Conservation (phyloP, 2,113 vertebrate genomes). For the Emydura subglobosa region DNA sequence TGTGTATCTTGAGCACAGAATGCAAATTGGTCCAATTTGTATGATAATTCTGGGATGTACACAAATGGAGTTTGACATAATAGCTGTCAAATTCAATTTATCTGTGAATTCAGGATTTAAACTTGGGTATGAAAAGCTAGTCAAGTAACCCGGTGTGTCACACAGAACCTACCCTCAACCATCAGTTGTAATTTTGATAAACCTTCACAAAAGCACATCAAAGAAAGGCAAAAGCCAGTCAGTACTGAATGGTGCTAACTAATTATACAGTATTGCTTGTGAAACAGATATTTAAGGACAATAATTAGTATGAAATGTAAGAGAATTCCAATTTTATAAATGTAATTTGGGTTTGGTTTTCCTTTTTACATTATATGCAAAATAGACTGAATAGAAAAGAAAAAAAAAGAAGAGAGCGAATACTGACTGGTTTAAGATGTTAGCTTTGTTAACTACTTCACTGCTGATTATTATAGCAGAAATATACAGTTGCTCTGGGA, state of each 20-base stretch:
- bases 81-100: neutral
- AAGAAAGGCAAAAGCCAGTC: neutral
- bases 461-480: neutral
- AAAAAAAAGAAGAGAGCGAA: neutral
- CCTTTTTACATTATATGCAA: neutral
- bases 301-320: neutral
- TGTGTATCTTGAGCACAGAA: neutral
- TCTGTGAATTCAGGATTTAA: neutral
- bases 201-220: neutral
- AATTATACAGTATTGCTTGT: neutral
- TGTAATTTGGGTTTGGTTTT: neutral
- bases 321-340: neutral
- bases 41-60: neutral
- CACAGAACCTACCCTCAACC: neutral
- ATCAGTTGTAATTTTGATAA: neutral
- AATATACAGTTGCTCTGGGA: neutral
- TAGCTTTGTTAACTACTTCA: neutral
- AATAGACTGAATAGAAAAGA: neutral
- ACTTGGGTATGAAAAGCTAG: neutral
- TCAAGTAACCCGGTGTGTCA: neutral
- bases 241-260: neutral
- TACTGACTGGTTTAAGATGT: neutral
- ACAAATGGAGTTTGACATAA: neutral
- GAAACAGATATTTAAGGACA: neutral
- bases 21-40: neutral